Percentiles rank a stretch among this genome's conserved stretches.
These are phyloP conservation scores for Triops longicaudatus DNA, from an alignment of 1,140 invertebrate genomes.

Conservation along the genomic window DNA sequence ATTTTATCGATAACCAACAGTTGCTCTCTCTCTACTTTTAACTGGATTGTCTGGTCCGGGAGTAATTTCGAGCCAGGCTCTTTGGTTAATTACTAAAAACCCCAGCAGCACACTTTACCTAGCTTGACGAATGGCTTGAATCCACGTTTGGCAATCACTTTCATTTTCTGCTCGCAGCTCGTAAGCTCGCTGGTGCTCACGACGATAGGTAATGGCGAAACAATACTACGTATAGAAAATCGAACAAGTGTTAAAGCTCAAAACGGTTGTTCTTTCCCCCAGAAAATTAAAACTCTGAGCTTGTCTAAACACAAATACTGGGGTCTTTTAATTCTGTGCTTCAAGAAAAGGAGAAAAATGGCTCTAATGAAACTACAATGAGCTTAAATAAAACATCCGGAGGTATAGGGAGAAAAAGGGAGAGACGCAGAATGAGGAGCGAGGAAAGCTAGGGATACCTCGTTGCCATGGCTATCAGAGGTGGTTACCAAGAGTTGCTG, in stretches of 20 bases:
- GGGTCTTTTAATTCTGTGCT: neutral
- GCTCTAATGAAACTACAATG: neutral
- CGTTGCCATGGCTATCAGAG: neutral
- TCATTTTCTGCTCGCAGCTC: conserved; percentile 75
- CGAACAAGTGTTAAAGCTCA: conserved; percentile 12
- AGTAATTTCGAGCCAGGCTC: too few species aligned
- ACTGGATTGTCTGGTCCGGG: too few species aligned
- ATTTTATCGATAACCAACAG: too few species aligned
- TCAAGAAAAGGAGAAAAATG: neutral
- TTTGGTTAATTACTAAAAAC: too few species aligned
- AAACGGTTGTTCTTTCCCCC: conserved; percentile 18
- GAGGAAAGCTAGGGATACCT: neutral
- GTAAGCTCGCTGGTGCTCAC: conserved; percentile 78
- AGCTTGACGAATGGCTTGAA: conserved; percentile 75
- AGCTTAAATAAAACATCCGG: conserved; percentile 16
- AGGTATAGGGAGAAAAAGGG: neutral
- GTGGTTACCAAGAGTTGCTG: conserved; percentile 11
- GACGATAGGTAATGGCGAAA: conserved; percentile 78
- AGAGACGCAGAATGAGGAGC: neutral
- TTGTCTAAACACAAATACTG: neutral
- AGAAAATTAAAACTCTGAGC: conserved; percentile 2
- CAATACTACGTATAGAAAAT: conserved; percentile 59
- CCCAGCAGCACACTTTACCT: conserved; percentile 50
- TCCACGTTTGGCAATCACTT: conserved; percentile 79
- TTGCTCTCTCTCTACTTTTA: too few species aligned